phyloP scores from a whole-genome alignment of 2,113 vertebrate genomes.

The Dipodomys stephensi region DNA sequence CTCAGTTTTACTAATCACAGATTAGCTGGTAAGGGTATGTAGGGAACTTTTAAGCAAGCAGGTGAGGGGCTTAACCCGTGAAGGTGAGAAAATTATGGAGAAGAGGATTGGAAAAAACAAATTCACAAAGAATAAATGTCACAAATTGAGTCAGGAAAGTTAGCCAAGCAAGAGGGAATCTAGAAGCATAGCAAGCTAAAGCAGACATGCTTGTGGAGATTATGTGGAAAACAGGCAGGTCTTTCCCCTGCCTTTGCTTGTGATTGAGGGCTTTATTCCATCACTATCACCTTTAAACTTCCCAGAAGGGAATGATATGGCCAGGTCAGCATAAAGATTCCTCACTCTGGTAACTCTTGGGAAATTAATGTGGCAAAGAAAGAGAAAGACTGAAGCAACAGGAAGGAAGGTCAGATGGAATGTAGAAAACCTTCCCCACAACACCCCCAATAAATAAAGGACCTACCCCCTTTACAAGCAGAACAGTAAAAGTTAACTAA shows the following conservation, averaged over 20 bases:
- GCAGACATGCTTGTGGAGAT: rapidly evolving
- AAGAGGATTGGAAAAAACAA: neutral
- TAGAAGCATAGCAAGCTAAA: neutral
- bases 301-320: neutral
- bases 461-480: neutral
- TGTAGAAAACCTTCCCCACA: neutral
- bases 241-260: neutral
- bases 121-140: neutral
- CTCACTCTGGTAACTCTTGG: neutral
- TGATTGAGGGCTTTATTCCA: neutral
- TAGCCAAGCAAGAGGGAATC: neutral
- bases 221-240: neutral
- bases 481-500: neutral
- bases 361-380: neutral
- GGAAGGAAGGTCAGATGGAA: neutral
- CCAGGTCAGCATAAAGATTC: neutral
- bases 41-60: neutral
- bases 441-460: neutral
- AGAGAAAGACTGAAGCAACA: neutral
- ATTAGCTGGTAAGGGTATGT: neutral
- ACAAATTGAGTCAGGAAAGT: neutral
- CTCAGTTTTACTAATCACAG: too few relatives aligned
- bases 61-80: neutral
- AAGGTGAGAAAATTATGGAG: rapidly evolving
- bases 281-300: neutral